Conservation (phyloP, 2,888 invertebrate genomes). For the Eilema caniola region DNA sequence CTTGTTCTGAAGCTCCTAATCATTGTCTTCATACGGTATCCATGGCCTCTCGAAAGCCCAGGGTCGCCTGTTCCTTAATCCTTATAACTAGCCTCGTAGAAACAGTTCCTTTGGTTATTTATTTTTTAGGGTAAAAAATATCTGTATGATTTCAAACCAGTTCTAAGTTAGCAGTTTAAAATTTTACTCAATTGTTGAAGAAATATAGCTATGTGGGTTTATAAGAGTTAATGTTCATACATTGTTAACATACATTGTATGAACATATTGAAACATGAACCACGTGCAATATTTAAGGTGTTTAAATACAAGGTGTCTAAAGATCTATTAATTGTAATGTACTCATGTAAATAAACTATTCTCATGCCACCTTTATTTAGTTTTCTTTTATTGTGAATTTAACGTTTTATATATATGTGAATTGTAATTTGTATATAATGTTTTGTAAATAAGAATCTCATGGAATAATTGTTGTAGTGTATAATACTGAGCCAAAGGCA, state of each 20-base stretch:
- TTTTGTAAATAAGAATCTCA: constrained; percentile 75
- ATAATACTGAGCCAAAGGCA: constrained; percentile 82
- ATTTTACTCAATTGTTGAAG: background rate
- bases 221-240: background rate
- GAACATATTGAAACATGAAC: background rate
- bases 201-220: background rate
- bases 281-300: constrained; percentile 43
- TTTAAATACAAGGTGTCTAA: constrained; percentile 58
- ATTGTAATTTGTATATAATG: constrained; percentile 60
- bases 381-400: constrained; percentile 44
- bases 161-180: background rate
- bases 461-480: constrained; percentile 49
- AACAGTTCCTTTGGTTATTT: constrained; percentile 51
- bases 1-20: background rate
- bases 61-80: background rate
- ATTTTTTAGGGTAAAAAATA: constrained; percentile 28
- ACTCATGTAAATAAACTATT: constrained; percentile 63
- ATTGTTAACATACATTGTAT: background rate
- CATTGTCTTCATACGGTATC: too few relatives aligned
- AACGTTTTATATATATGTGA: constrained; percentile 44
- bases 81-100: constrained; percentile 18
- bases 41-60: too few relatives aligned
- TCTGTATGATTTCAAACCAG: background rate
- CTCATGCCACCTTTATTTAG: constrained; percentile 66
- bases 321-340: constrained; percentile 38